Conservation (phyloP, 2,797 vertebrate genomes). For the Epinephelus coioides region DNA sequence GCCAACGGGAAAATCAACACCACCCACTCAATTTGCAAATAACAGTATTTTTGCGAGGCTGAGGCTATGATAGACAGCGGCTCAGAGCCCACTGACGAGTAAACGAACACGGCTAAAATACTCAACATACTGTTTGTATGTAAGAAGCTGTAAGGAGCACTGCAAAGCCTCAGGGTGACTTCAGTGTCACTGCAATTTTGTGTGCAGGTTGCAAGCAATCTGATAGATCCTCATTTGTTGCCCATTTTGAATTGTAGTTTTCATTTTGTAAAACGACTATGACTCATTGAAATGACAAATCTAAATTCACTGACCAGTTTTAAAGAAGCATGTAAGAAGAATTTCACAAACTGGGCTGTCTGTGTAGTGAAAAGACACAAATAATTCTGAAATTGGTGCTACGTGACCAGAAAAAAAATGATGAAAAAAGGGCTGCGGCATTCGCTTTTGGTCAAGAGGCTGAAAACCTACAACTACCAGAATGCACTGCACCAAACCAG, state of each 20-base stretch:
- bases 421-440: no score
- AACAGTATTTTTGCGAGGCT: slow-evolving; percentile 76
- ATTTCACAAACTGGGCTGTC: no score
- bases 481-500: no score
- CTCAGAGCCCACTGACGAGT: slow-evolving; percentile 42
- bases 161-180: not conserved
- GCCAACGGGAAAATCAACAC: slow-evolving; percentile 75
- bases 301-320: not conserved
- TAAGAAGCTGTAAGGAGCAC: not conserved
- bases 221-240: not conserved
- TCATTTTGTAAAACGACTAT: not conserved
- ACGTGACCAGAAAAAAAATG: no score
- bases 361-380: no score
- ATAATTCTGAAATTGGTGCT: no score
- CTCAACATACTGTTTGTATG: slow-evolving; percentile 20
- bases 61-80: slow-evolving; percentile 67
- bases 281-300: not conserved
- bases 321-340: not conserved
- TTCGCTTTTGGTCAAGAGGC: no score
- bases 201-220: not conserved
- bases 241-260: not conserved
- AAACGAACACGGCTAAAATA: slow-evolving; percentile 40
- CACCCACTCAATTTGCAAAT: slow-evolving; percentile 81
- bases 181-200: not conserved
- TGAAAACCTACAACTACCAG: no score